phyloP scores from a whole-genome alignment of 2,113 vertebrate species.

The Pomatorhinus ruficollis region DNA sequence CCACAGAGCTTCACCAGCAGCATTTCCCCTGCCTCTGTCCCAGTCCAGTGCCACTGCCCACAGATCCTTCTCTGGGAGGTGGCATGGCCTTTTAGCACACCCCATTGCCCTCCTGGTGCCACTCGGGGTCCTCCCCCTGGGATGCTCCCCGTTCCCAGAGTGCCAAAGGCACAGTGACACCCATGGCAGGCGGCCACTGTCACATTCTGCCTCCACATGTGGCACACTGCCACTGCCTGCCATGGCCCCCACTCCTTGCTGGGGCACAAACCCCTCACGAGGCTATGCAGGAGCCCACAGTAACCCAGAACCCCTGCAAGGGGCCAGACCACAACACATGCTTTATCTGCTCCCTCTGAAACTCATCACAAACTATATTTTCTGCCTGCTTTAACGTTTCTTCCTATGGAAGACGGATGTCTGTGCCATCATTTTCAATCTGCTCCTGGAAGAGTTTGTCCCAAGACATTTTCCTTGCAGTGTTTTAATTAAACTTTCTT shows the following conservation, averaged over 20 bases:
- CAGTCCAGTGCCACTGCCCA: fast-evolving
- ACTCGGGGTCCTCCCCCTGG: fast-evolving
- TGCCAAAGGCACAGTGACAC: fast-evolving
- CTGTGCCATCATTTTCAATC: neutral
- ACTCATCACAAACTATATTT: neutral
- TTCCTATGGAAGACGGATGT: neutral
- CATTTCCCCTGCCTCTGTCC: neutral
- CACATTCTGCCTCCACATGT: fast-evolving
- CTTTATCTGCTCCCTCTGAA: neutral
- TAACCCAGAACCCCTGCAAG: neutral
- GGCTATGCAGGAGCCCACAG: fast-evolving
- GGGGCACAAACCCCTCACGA: neutral
- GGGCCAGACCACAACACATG: neutral
- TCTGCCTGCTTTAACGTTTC: neutral
- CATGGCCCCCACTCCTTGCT: fast-evolving
- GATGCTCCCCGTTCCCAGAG: fast-evolving
- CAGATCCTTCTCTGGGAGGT: neutral
- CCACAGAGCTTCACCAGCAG: fast-evolving
- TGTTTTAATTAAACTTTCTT: constrained; percentile 47
- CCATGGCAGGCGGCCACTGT: fast-evolving
- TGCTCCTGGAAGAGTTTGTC: neutral
- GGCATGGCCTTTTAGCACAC: fast-evolving
- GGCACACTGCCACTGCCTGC: fast-evolving
- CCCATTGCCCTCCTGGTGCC: fast-evolving
- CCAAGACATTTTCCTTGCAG: neutral